Percentiles rank a stretch among this genome's conserved stretches.
phyloP scores from a whole-genome alignment of 2,113 vertebrate species.

The Pyxicephalus adspersus region DNA sequence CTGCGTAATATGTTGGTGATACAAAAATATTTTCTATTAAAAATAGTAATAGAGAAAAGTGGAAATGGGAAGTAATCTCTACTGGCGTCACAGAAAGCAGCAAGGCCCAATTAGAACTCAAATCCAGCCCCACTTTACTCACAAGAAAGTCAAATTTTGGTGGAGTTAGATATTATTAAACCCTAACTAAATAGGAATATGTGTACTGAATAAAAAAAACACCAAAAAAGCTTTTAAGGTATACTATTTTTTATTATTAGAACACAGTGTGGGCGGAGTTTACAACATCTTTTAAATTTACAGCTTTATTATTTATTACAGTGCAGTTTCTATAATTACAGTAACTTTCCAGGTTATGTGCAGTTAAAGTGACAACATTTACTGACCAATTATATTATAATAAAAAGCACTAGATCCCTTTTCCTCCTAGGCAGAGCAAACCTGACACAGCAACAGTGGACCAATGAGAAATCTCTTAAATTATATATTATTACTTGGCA shows the following conservation, averaged over 20 bases:
- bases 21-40: too few relatives aligned
- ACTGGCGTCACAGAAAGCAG: neutral
- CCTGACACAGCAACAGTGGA: neutral
- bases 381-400: neutral
- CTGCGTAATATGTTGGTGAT: too few relatives aligned
- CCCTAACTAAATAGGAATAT: neutral
- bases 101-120: too few relatives aligned
- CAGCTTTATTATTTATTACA: constrained; percentile 17
- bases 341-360: constrained; percentile 41
- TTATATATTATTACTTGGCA: neutral
- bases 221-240: neutral
- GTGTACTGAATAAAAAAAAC: neutral
- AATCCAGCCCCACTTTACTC: too few relatives aligned
- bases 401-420: constrained; percentile 11
- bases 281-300: neutral
- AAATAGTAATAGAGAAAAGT: too few relatives aligned
- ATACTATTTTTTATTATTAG: constrained; percentile 36
- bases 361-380: constrained; percentile 43
- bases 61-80: neutral
- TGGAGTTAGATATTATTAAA: too few relatives aligned
- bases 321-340: constrained; percentile 30
- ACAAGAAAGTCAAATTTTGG: too few relatives aligned
- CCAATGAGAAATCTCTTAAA: neutral
- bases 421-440: neutral
- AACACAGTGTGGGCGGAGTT: constrained; percentile 39